Base-by-base conservation (phyloP, 2,797 vertebrate genomes). In the Simalia tracyae region DNA sequence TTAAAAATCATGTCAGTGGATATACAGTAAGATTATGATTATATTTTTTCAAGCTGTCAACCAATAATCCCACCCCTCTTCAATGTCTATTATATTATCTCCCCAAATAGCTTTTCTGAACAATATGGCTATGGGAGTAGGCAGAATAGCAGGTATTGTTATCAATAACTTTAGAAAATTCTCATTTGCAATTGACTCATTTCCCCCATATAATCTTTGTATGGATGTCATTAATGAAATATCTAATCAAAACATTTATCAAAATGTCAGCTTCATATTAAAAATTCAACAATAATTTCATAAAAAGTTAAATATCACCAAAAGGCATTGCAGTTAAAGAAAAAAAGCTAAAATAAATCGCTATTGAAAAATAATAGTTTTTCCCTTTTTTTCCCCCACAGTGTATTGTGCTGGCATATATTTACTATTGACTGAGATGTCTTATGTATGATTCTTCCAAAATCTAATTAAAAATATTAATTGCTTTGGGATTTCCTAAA, bases 161-260 rank as follows among this genome's bases (percentile, higher is more conserved):
- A 76, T 57, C 72, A 31, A 22, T n/a, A 89, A 72, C 84, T 86
- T 28, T 54, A 86, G 31, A 92, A 86, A 86, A 50, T 54, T 31
- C 3, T 61, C 64, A 76, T 61, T 28, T 61, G 28, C 28, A 61
- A 68, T 50, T 87, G 66, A 31, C 46, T 89, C 91, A 86, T 8
- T 72, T 22, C 28, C 22, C 50, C 15, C 31, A 24, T 81, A 19
- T 9, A 72, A 26, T 54, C 19, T 89, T 92, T 64, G 24, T 84
- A 92, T 56, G 86, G 68, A 56, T 86, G 64, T 26, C 64, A 46
- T 92, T 54, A 87, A 61, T 92, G 36, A 92, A 90, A 31, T 54
- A 57, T 19, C 64, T 90, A 87, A 92, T 92, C 88, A 90, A 90
- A 92, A 92, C 84, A 81, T 61, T 90, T 50, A 90, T 87, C 28